Base-by-base conservation (phyloP, 2,113 vertebrate species). In the Cisticola juncidis region DNA sequence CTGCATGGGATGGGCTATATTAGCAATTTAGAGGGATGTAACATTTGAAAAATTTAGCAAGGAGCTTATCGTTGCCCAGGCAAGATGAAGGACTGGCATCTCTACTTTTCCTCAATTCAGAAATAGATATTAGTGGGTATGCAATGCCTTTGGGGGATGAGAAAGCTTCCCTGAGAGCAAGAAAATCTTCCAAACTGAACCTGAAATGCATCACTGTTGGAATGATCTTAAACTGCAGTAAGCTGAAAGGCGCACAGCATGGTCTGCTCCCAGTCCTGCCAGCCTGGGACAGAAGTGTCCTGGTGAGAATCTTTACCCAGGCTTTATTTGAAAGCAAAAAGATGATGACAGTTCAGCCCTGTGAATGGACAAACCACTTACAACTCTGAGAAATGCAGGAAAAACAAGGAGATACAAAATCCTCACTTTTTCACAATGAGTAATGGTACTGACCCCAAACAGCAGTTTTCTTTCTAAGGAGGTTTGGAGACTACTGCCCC, bases 41-140 rank as follows among this genome's bases (percentile, higher is more conserved):
- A 92, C 31, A 92, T 69, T 94, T 68, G 64, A 77, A 91, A 70
- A 57, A 51, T 92, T 72, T 57, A 71, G n/a, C 57, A 92, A 94
- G 47, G 33, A 66, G 53, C 29, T 96, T 95, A 96, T 93, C 44
- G 5, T 87, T 93, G 54, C 58, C 47, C 58, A 70, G 58, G 50
- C 24, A 73, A 83, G 51, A 76, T n/a, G 79, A 96, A 95, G 33
- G 51, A 84, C 56, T 84, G 36, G 45, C 48, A 66, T 44, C 72
- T 53, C 65, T 69, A 42, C 58, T 78, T 88, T 47, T 48, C 42
- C 47, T 92, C 58, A 31, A 0, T 66, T 85, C 54, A 51, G 64
- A 70, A 88, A 68, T 42, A 44, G 22, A 47, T 44, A 35, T 26
- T 28, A 45, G 50, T 25, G 22, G 22, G 18, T 29, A 47, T 40